A percentile compares a stretch with the other conserved stretches of the same genome.
phyloP scores from a whole-genome alignment of 2,888 invertebrate genomes.

The Panzeria rudis region DNA sequence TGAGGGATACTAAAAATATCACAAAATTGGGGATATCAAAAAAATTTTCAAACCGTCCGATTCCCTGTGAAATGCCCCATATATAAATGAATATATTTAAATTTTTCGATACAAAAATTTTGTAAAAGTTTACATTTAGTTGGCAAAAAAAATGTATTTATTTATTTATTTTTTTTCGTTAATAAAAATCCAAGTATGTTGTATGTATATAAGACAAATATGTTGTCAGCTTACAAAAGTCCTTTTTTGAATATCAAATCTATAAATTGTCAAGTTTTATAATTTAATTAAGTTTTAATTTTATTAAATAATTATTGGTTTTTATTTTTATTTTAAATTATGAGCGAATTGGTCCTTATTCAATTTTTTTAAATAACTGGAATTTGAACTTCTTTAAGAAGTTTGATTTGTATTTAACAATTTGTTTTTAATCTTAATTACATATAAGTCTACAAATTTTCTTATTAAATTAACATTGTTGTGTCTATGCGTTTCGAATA shows the following conservation, averaged over 20 bases:
- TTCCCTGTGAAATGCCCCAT: too few species aligned
- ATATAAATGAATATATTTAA: background rate
- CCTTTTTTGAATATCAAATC: constrained; percentile 51
- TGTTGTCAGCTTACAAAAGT: constrained; percentile 53
- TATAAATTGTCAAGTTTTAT: constrained; percentile 59
- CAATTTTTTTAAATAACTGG: constrained; percentile 66
- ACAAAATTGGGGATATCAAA: too few species aligned
- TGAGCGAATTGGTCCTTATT: constrained; percentile 75
- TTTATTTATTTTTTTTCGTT: constrained; percentile 6
- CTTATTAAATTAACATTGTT: constrained; percentile 51
- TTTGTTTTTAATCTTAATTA: constrained; percentile 43
- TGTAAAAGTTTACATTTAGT: constrained; percentile 25
- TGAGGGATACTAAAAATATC: too few species aligned
- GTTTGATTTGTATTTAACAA: constrained; percentile 63
- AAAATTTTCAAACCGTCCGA: too few species aligned
- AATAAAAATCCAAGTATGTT: constrained; percentile 44
- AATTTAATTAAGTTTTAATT: constrained; percentile 52
- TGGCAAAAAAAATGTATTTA: constrained; percentile 40
- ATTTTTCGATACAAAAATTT: constrained; percentile 22
- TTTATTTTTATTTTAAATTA: constrained; percentile 51
- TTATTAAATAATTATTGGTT: constrained; percentile 51
- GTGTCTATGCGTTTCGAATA: constrained; percentile 33
- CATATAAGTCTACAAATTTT: constrained; percentile 42
- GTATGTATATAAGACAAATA: constrained; percentile 20
- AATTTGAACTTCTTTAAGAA: constrained; percentile 73